Conservation (phyloP, 2,113 vertebrate genomes). For the Chascanopsetta lugubris region DNA sequence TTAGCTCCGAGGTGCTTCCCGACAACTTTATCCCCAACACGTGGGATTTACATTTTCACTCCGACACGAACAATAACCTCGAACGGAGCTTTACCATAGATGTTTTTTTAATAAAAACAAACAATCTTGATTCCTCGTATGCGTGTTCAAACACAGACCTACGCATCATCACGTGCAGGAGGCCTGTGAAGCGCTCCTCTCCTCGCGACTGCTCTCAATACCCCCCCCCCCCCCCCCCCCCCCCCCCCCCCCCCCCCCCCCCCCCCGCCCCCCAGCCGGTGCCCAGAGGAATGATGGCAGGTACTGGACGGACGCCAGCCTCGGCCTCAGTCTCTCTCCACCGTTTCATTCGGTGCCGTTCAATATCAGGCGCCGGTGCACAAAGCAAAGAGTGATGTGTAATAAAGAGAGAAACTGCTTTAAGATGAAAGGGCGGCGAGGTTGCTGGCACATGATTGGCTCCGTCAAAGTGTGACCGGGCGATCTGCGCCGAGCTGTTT, state of each 20-base stretch:
- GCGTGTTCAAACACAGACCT: slow-evolving; percentile 32
- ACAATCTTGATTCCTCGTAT: neutral
- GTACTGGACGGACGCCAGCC: slow-evolving; percentile 61
- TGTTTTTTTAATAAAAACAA: slow-evolving; percentile 13
- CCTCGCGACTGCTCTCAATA: slow-evolving; percentile 59
- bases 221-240: no score
- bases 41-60: slow-evolving; percentile 13
- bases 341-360: slow-evolving; percentile 55
- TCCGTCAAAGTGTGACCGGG: slow-evolving; percentile 35
- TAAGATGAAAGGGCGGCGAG: slow-evolving; percentile 33
- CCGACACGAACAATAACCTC: neutral
- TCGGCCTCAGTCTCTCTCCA: slow-evolving; percentile 41
- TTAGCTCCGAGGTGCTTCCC: slow-evolving; percentile 4
- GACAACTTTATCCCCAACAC: neutral
- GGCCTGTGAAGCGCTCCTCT: slow-evolving; percentile 60
- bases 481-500: slow-evolving; percentile 11
- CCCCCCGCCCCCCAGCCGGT: no score
- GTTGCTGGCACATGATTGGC: slow-evolving; percentile 22
- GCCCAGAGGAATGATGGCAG: slow-evolving; percentile 60
- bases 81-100: slow-evolving; percentile 2
- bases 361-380: slow-evolving; percentile 51
- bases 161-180: slow-evolving; percentile 51
- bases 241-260: no score
- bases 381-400: slow-evolving; percentile 31
- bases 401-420: slow-evolving; percentile 22